Percentiles rank a stretch among this genome's conserved stretches.
These are phyloP conservation scores for human (Homo sapiens) DNA, from an alignment of 2,113 vertebrate species.

Conservation along the genomic window DNA sequence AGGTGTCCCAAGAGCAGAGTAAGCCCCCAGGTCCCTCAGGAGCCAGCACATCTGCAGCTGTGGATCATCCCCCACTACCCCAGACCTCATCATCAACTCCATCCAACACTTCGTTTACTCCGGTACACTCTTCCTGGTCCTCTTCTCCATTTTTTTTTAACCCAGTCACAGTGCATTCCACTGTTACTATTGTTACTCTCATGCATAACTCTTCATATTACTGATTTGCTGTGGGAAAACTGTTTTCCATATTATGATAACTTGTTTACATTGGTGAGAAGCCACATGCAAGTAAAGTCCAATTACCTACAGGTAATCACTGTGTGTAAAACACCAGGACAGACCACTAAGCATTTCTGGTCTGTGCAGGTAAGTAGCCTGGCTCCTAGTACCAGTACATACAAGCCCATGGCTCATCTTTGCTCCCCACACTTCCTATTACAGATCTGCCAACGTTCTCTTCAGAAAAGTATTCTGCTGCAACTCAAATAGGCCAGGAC, in stretches of 20 bases:
- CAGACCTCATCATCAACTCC: neutral
- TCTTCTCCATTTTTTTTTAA: neutral
- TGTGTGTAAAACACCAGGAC: neutral
- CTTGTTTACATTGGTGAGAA: neutral
- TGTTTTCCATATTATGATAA: neutral
- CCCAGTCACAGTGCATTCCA: neutral
- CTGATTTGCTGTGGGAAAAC: neutral
- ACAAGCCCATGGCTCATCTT: neutral
- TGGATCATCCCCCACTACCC: rapidly evolving
- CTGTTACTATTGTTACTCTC: neutral
- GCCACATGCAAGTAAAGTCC: neutral
- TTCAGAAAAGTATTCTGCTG: neutral
- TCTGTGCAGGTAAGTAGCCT: rapidly evolving
- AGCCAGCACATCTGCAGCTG: neutral
- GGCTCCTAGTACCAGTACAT: too few relatives aligned
- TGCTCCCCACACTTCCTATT: too few relatives aligned
- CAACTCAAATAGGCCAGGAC: neutral
- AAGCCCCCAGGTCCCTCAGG: rapidly evolving
- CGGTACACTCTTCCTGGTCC: neutral
- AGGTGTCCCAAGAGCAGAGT: neutral
- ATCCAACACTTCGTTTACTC: neutral
- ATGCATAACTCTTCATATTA: neutral
- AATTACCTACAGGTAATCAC: neutral
- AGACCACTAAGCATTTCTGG: rapidly evolving
- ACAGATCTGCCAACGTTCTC: neutral